phyloP scores from a whole-genome alignment of 2,113 vertebrate genomes.

The Sylvia atricapilla region DNA sequence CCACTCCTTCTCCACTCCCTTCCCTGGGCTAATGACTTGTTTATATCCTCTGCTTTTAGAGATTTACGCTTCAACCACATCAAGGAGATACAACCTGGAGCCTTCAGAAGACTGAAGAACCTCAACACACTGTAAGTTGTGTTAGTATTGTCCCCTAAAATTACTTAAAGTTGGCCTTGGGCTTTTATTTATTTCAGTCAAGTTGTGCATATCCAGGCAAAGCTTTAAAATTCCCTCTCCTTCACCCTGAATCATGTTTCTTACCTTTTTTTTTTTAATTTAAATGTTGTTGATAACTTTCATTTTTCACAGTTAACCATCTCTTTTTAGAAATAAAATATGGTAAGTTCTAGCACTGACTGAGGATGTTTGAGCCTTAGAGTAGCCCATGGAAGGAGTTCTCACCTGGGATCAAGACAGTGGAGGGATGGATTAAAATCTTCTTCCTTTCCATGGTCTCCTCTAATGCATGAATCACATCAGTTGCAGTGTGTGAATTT shows the following conservation, averaged over 20 bases:
- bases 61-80: conserved; percentile 93
- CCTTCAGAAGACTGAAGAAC: conserved; percentile 82
- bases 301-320: background rate
- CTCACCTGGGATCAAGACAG: background rate
- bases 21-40: background rate
- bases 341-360: background rate
- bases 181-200: background rate
- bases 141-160: background rate
- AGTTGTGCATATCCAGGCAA: background rate
- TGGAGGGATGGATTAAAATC: background rate
- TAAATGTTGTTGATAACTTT: background rate
- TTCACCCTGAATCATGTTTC: background rate
- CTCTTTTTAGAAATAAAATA: background rate
- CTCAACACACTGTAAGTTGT: conserved; percentile 88
- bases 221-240: background rate
- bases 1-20: background rate
- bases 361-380: background rate
- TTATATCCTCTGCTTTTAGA: conserved; percentile 63
- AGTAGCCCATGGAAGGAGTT: background rate
- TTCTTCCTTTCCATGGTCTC: background rate
- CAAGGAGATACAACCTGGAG: conserved; percentile 82
- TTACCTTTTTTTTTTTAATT: background rate
- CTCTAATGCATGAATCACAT: background rate
- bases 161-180: background rate
- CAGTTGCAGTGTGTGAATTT: background rate